These are phyloP conservation scores for Corynorhinus townsendii DNA, from an alignment of 2,113 vertebrate species.

Conservation along the genomic window DNA sequence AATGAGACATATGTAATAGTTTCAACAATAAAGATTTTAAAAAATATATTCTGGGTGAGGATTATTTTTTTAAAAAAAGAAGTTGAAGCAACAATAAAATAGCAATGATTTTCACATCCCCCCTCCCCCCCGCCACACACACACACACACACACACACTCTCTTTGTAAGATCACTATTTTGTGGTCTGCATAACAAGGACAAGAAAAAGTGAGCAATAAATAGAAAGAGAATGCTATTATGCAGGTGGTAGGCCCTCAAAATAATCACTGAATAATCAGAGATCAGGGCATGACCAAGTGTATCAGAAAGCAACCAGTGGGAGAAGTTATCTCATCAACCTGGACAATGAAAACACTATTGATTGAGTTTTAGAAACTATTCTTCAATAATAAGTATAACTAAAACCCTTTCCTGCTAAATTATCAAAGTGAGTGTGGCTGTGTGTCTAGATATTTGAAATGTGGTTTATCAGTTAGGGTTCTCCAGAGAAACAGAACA, in stretches of 20 bases:
- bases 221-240: neutral
- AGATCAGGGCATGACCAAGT: neutral
- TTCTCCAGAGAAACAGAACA: neutral
- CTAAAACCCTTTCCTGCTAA: neutral
- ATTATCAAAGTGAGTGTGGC: neutral
- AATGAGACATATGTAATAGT: too few species aligned
- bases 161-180: neutral
- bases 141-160: too few species aligned
- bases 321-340: neutral
- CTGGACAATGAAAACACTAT: neutral
- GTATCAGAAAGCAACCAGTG: accelerated
- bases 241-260: neutral
- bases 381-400: neutral
- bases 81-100: neutral
- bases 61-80: neutral
- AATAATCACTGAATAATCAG: neutral
- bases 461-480: neutral
- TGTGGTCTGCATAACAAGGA: neutral
- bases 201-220: neutral
- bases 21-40: too few species aligned
- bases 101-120: neutral
- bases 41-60: too few species aligned
- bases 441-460: neutral
- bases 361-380: neutral
- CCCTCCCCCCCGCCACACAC: neutral